Conservation (phyloP, 2,797 vertebrate genomes). For the Girardinus metallicus region DNA sequence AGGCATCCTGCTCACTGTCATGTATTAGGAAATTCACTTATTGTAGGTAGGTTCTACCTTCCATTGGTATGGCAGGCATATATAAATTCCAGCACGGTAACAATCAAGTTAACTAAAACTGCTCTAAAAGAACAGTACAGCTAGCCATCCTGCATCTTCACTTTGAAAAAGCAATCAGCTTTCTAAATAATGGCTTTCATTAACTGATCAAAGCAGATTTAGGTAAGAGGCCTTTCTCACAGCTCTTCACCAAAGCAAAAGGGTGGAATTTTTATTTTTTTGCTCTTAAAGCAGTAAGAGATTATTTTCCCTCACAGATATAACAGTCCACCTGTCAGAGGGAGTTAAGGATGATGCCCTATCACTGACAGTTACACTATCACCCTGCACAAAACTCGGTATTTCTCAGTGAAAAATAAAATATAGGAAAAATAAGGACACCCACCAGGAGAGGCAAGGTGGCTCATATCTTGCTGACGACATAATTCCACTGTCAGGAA, state of each 20-base stretch:
- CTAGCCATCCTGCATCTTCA: slow-evolving; percentile 51
- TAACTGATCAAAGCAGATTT: slow-evolving; percentile 77
- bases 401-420: slow-evolving; percentile 79
- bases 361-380: slow-evolving; percentile 96
- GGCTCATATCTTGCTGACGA: slow-evolving; percentile 94
- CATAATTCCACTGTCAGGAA: slow-evolving; percentile 80
- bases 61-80: neutral
- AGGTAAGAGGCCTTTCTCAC: slow-evolving; percentile 74
- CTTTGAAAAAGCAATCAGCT: slow-evolving; percentile 77
- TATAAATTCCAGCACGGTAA: slow-evolving; percentile 8
- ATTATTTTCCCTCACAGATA: slow-evolving; percentile 91
- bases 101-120: slow-evolving; percentile 31
- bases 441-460: slow-evolving; percentile 87
- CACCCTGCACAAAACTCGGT: slow-evolving; percentile 86
- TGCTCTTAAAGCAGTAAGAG: slow-evolving; percentile 74
- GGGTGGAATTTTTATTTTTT: slow-evolving; percentile 56
- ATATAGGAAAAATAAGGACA: slow-evolving; percentile 78
- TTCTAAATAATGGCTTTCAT: slow-evolving; percentile 73
- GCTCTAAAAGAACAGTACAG: slow-evolving; percentile 41
- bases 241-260: slow-evolving; percentile 47
- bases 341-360: slow-evolving; percentile 92
- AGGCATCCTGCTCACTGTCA: neutral
- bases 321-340: slow-evolving; percentile 93
- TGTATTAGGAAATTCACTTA: slow-evolving; percentile 18
- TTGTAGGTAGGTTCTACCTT: neutral